These are phyloP conservation scores for Nephrocerus scutellatus DNA, from an alignment of 2,888 invertebrate species.

Conservation along the genomic window DNA sequence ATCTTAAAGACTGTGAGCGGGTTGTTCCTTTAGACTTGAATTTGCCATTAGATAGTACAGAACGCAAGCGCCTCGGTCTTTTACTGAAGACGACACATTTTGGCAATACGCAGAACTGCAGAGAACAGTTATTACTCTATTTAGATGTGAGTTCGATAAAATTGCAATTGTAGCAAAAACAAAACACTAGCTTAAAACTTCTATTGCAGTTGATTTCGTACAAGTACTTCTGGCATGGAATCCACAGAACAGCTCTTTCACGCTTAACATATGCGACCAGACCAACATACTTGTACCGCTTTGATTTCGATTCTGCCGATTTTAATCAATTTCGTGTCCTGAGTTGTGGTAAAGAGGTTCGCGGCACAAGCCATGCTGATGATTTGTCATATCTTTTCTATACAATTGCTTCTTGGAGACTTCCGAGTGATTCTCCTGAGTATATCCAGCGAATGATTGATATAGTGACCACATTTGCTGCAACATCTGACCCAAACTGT, in stretches of 20 bases:
- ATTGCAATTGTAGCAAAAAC: background rate
- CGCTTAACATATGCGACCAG: constrained; percentile 28
- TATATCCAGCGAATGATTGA: constrained; percentile 41
- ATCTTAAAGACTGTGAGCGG: constrained; percentile 35
- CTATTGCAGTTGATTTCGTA: constrained; percentile 36
- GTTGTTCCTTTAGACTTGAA: constrained; percentile 39
- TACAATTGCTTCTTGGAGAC: constrained; percentile 27
- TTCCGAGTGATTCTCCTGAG: constrained; percentile 30
- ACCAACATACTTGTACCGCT: constrained; percentile 42
- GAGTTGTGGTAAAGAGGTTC: constrained; percentile 30
- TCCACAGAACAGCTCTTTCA: constrained; percentile 33
- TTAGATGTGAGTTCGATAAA: constrained; percentile 25
- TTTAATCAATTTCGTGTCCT: constrained; percentile 40
- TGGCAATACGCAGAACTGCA: constrained; percentile 25
- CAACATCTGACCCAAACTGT: constrained; percentile 38
- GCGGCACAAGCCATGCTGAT: constrained; percentile 42
- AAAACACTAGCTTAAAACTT: background rate
- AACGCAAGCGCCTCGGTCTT: constrained; percentile 25
- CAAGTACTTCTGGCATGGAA: constrained; percentile 41
- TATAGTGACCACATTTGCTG: constrained; percentile 42
- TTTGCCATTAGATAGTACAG: constrained; percentile 21
- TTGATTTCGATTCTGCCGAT: constrained; percentile 42
- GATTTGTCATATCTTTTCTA: constrained; percentile 43
- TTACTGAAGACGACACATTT: constrained; percentile 29
- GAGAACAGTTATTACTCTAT: constrained; percentile 27